Percentiles rank a stretch among this genome's conserved stretches.
These are phyloP conservation scores for Petromus typicus DNA, from an alignment of 2,113 vertebrate genomes.

Conservation along the genomic window DNA sequence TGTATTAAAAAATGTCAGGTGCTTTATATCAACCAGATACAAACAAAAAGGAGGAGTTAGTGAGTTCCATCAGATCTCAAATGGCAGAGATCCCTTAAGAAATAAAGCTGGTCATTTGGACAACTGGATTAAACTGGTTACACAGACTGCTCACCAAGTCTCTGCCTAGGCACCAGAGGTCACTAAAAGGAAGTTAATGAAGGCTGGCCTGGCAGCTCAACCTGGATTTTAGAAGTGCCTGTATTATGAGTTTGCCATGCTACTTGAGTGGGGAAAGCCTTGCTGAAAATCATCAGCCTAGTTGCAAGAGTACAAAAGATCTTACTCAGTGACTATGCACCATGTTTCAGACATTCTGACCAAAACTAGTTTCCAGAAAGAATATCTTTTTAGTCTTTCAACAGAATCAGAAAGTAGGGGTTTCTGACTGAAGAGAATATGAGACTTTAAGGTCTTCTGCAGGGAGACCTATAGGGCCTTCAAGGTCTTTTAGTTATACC, in stretches of 20 bases:
- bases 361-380: too few species aligned
- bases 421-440: not conserved
- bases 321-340: not conserved
- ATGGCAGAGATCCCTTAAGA: not conserved
- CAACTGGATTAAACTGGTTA: not conserved
- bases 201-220: not conserved
- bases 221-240: not conserved
- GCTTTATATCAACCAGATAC: too few species aligned
- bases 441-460: not conserved
- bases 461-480: not conserved
- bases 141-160: not conserved
- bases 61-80: rapidly evolving
- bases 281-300: not conserved
- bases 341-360: not conserved
- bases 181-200: rapidly evolving
- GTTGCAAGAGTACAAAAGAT: not conserved
- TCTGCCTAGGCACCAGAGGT: not conserved
- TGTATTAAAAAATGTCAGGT: not conserved
- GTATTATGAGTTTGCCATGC: not conserved
- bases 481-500: not conserved
- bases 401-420: not conserved
- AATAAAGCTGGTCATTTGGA: not conserved
- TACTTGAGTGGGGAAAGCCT: not conserved
- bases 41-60: rapidly evolving
- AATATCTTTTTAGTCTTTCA: not conserved